These are phyloP conservation scores for Theodoxus fluviatilis DNA, from an alignment of 2,888 invertebrate species.

Conservation along the genomic window DNA sequence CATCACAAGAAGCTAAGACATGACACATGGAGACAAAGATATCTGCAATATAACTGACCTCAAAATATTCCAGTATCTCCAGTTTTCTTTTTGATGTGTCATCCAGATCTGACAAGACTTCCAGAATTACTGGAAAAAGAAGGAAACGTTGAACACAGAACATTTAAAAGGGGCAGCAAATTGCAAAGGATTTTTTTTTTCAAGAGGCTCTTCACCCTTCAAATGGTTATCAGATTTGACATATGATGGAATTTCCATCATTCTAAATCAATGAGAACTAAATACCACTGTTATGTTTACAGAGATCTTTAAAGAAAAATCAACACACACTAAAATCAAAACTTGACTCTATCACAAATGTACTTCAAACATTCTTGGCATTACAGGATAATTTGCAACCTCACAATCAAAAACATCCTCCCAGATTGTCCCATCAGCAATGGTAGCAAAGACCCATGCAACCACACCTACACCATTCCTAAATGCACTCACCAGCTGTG, in stretches of 20 bases:
- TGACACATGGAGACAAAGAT: neutral
- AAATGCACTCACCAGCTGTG: slow-evolving; percentile 27
- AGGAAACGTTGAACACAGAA: slow-evolving; percentile 3
- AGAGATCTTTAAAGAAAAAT: too few species aligned
- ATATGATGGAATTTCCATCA: slow-evolving; percentile 32
- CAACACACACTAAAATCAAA: too few species aligned
- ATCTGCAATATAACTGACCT: slow-evolving; percentile 57
- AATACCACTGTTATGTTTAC: too few species aligned
- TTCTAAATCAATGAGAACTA: too few species aligned
- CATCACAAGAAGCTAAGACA: neutral
- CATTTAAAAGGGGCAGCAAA: neutral
- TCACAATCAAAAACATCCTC: too few species aligned
- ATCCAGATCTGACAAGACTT: slow-evolving; percentile 78
- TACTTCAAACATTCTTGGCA: too few species aligned
- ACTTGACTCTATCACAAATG: too few species aligned
- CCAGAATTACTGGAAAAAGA: slow-evolving; percentile 70
- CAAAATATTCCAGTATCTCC: slow-evolving; percentile 74
- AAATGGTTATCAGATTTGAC: slow-evolving; percentile 27
- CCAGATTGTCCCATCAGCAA: too few species aligned
- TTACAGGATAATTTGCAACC: too few species aligned
- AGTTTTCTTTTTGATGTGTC: slow-evolving; percentile 76
- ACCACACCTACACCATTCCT: too few species aligned
- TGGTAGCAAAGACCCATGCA: too few species aligned
- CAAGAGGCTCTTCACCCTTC: slow-evolving; percentile 38
- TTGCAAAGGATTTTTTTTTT: slow-evolving; percentile 16